Base-by-base conservation (phyloP, 2,888 invertebrate species). In the Actias luna region DNA sequence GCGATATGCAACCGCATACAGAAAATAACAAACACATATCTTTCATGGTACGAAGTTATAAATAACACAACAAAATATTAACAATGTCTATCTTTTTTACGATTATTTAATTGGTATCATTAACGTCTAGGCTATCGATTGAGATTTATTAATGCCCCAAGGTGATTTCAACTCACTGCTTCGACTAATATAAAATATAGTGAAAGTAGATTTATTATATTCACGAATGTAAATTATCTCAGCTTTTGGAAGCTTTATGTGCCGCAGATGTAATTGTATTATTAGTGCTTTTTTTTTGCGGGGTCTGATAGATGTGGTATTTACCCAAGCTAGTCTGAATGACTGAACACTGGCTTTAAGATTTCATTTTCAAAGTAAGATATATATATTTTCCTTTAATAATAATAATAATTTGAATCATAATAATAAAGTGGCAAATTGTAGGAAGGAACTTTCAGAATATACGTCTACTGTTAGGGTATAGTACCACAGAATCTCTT, bases 21-120 rank as follows among this genome's bases (percentile, higher is more conserved):
- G 42, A 69, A 68, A 69, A 77, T 79, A 78, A 76, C 71, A 72
- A 70, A 77, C 55, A 29, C 73, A 76, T 72, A 64, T 68, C 69
- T 71, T n/a, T 63, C 84, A 82, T 80, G 83, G 82, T 72, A 83
- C 72, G 60, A 68, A 62, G 69, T 74, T 67, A 80, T 85, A 85
- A 83, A 82, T 85, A 74, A 80, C 63, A 76, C 64, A 64, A 71
- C 70, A 71, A 73, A 77, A 78, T 60, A 75, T 75, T 78, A 75
- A 72, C 66, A 77, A 79, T 78, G 76, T 75, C 66, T 72, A 80
- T 76, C 74, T 71, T 79, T 80, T 84, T 83, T 82, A 87, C 75
- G 80, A 82, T 83, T 79, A 82, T 87, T 87, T 87, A 87, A 89
- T 88, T 84, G 87, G 75, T 78, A 75, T 82, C 83, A 84, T 86